Conservation (phyloP, 30 jellyfish, hydroid and myxozoan species). For the Phacellophora camtschatica region DNA sequence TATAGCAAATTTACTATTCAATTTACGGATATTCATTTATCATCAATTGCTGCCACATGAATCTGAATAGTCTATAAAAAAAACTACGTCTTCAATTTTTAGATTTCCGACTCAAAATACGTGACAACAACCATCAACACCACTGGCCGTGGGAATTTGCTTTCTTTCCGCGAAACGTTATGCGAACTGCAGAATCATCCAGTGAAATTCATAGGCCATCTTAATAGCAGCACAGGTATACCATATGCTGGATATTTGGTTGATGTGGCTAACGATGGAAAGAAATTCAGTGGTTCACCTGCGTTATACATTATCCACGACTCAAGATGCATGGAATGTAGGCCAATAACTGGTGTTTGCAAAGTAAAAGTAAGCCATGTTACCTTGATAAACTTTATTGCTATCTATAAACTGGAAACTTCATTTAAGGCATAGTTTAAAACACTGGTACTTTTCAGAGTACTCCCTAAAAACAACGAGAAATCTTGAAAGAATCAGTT, state of each 20-base stretch:
- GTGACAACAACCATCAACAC: background rate
- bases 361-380: constrained; percentile 75
- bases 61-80: background rate
- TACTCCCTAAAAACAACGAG: too few species aligned
- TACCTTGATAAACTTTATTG: too few species aligned
- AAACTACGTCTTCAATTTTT: background rate
- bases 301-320: constrained; percentile 73
- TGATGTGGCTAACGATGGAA: constrained; percentile 75
- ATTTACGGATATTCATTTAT: too few species aligned
- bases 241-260: constrained; percentile 79
- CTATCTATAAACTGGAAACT: too few species aligned
- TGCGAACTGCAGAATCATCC: constrained; percentile 68
- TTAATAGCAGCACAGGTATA: constrained; percentile 22
- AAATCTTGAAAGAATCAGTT: too few species aligned
- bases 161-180: constrained; percentile 75
- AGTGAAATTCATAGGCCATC: constrained; percentile 36
- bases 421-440: too few species aligned
- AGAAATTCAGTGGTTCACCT: constrained; percentile 28
- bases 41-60: too few species aligned
- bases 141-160: constrained; percentile 37
- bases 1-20: too few species aligned
- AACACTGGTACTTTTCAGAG: too few species aligned
- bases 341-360: constrained; percentile 50
- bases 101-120: constrained; percentile 42
- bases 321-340: constrained; percentile 84